Conservation (phyloP, 2,888 invertebrate species). For the Ectemnius lituratus region DNA sequence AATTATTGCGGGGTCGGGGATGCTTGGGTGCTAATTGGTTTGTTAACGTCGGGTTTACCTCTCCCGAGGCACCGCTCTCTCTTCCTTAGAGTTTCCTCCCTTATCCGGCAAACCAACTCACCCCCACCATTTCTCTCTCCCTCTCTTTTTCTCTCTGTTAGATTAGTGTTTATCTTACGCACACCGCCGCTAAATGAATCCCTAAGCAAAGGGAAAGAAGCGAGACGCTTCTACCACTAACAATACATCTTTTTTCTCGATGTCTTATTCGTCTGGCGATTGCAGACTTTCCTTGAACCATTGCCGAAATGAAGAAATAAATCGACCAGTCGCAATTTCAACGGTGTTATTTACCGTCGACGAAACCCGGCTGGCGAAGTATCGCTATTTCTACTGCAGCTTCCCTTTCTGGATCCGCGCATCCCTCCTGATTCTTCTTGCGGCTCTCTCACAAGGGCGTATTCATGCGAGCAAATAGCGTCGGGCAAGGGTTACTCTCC, state of each 20-base stretch:
- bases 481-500: background rate
- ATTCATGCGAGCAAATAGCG: slow-evolving; percentile 5
- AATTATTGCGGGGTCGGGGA: slow-evolving; percentile 63
- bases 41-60: slow-evolving; percentile 71
- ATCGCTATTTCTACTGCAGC: slow-evolving; percentile 5
- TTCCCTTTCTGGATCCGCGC: background rate
- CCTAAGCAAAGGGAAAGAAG: background rate
- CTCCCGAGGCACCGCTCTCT: slow-evolving; percentile 41
- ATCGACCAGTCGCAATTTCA: background rate
- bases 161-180: background rate
- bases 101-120: slow-evolving; percentile 7
- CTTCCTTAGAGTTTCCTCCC: slow-evolving; percentile 13
- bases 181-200: background rate
- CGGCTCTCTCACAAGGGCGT: background rate
- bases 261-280: too few relatives aligned
- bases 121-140: background rate
- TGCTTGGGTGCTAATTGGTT: slow-evolving; percentile 75
- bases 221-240: background rate
- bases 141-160: background rate
- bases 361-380: background rate
- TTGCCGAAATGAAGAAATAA: too few relatives aligned
- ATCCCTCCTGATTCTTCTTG: background rate
- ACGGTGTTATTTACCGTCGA: background rate
- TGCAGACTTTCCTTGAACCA: too few relatives aligned
- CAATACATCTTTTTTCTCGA: too few relatives aligned